These are phyloP conservation scores for Neoaliturus tenellus DNA, from an alignment of 2,888 invertebrate genomes.

Conservation along the genomic window DNA sequence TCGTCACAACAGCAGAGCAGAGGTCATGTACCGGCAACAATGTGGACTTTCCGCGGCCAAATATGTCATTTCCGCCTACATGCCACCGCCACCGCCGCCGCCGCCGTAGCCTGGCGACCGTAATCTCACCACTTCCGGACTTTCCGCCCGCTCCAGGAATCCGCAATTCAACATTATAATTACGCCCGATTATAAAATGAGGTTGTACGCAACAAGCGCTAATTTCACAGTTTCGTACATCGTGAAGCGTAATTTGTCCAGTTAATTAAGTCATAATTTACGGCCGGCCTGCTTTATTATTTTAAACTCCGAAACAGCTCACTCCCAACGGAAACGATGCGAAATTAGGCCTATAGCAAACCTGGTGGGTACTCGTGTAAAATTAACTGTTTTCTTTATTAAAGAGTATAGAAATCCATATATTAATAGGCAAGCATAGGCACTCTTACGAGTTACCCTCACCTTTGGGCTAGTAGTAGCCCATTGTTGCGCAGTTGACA, in stretches of 20 bases:
- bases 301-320: background rate
- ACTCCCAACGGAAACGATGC: background rate
- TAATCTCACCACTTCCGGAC: background rate
- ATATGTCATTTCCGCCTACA: conserved; percentile 3
- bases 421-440: too few species aligned
- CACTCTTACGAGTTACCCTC: too few species aligned
- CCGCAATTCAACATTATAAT: background rate
- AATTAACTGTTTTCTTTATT: too few species aligned
- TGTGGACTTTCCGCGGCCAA: background rate
- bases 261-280: background rate
- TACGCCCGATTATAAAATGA: background rate
- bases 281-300: background rate
- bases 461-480: too few species aligned
- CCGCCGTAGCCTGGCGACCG: too few species aligned
- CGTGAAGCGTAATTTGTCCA: background rate
- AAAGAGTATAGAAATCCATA: too few species aligned
- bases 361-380: too few species aligned
- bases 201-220: too few species aligned
- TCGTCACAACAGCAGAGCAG: background rate
- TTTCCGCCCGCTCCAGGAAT: background rate
- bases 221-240: too few species aligned
- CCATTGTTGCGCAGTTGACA: too few species aligned
- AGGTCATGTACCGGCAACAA: conserved; percentile 3
- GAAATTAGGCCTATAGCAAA: too few species aligned
- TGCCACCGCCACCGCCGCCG: background rate